Base-by-base conservation (phyloP, 2,888 invertebrate species). In the Caenorhabditis auriculariae region DNA sequence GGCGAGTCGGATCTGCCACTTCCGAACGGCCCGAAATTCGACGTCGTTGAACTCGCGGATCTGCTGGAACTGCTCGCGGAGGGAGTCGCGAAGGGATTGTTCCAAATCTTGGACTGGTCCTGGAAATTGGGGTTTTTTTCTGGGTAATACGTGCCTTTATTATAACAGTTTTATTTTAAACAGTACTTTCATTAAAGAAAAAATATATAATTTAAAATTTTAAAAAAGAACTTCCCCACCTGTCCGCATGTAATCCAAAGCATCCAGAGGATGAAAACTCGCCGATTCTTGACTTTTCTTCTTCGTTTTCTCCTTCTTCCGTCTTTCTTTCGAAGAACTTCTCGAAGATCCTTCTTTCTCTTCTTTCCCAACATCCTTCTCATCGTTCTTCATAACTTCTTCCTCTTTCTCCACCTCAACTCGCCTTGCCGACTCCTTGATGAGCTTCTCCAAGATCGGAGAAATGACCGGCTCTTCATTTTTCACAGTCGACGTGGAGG, bases 11-110 rank as follows among this genome's bases (percentile, higher is more conserved):
- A 19, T 19, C 2, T 45, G 38, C 56, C 56, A 56, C 21, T 56
- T 21, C 23, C 43, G 35, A 26, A 56, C 46, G 15, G 56, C 46
- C 23, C 45, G 42, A 35, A 46, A 41, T n/a, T 56, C 56, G 46
- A 56, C 47, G 21, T 24, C 32, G 27, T 56, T 51, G 51, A 56
- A 56, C 23, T 56, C 56, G 41, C 42, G 50, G 19, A 56, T 32
- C 56, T 51, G 45, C 41, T 56, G 41, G 24, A 56, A 49, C 26
- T 56, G 56, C 17, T 50, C 12, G 51, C 50, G 2, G 48, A 43
- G 12, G 45, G 45, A 15, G 51, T 32, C 28, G 46, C 32, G 15
- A 50, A 46, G 45, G 50, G 56, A 28, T 50, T 21, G 28, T 50
- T 35, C n/a, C 46, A 50, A 50, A 17, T 50, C 50, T 9, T 44